These are phyloP conservation scores for Streptopelia turtur DNA, from an alignment of 2,797 vertebrate genomes.

Conservation along the genomic window DNA sequence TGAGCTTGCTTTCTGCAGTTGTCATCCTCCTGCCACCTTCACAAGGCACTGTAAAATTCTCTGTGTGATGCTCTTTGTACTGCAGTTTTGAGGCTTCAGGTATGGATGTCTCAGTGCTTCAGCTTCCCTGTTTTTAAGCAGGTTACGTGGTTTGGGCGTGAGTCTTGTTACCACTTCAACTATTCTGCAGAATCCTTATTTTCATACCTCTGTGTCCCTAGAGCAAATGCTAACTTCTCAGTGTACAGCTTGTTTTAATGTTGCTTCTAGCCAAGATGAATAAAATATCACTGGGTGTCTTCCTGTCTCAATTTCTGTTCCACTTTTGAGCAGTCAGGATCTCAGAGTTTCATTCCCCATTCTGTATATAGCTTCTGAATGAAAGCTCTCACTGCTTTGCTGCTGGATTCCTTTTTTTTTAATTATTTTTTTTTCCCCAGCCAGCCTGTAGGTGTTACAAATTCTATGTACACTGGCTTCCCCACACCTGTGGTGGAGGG, in stretches of 20 bases:
- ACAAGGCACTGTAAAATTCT: not conserved
- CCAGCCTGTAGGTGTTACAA: not conserved
- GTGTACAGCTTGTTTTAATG: not conserved
- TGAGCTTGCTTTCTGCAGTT: not conserved
- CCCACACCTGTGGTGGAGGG: not conserved
- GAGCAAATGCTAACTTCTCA: slow-evolving; percentile 9
- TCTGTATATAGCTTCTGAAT: not conserved
- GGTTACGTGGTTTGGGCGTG: accelerated
- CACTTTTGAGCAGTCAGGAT: not conserved
- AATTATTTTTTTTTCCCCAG: not conserved
- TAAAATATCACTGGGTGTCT: slow-evolving; percentile 41
- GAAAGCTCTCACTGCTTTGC: not conserved
- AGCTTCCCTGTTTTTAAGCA: not conserved
- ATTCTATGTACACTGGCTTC: not conserved
- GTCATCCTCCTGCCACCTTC: not conserved
- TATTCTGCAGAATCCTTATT: slow-evolving; percentile 23
- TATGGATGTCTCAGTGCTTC: not conserved
- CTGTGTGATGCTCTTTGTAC: accelerated
- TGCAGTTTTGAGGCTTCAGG: not conserved
- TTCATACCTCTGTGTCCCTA: not conserved
- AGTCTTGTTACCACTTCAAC: not conserved
- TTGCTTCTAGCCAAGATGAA: slow-evolving; percentile 49
- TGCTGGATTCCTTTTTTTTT: not conserved
- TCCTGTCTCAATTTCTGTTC: slow-evolving; percentile 29
- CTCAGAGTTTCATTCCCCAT: not conserved